Evolutionary conservation across 2,113 vertebrate species (phyloP).

Genomic region (Notechis scutatus): DNA sequence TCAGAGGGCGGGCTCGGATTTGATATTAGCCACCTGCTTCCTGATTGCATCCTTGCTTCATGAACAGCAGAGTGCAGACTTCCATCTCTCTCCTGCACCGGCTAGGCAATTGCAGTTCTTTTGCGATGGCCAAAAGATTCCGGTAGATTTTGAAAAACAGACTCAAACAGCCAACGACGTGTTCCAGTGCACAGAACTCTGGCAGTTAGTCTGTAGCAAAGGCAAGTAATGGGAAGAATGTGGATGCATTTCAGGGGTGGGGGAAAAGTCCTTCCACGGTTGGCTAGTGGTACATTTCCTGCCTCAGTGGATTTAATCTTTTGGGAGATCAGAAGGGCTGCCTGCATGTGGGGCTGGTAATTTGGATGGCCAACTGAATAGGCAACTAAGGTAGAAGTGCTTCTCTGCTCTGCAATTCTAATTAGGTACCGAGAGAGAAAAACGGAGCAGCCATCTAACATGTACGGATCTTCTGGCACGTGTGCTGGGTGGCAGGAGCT

Average conservation of each 20-base stretch:
- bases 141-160: constrained; percentile 65
- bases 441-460: constrained; percentile 58
- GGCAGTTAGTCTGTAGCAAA: constrained; percentile 58
- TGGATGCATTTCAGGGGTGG: neutral
- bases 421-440: constrained; percentile 54
- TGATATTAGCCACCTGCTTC: constrained; percentile 68
- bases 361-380: constrained; percentile 65
- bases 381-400: constrained; percentile 57
- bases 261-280: constrained; percentile 37
- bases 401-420: constrained; percentile 61
- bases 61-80: constrained; percentile 55
- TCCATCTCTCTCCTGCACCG: constrained; percentile 56
- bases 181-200: constrained; percentile 56
- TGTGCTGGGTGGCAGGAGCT: constrained; percentile 66
- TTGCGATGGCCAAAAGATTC: constrained; percentile 60
- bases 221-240: constrained; percentile 44
- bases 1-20: constrained; percentile 57
- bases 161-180: constrained; percentile 35
- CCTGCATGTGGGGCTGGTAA: constrained; percentile 44
- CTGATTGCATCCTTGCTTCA: constrained; percentile 62
- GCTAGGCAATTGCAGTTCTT: constrained; percentile 67
- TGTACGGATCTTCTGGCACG: constrained; percentile 53
- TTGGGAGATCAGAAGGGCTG: constrained; percentile 70
- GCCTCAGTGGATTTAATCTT: constrained; percentile 62
- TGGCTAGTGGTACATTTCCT: constrained; percentile 63